Base-by-base conservation (phyloP, 2,888 invertebrate genomes). In the Oasisia sp. region DNA sequence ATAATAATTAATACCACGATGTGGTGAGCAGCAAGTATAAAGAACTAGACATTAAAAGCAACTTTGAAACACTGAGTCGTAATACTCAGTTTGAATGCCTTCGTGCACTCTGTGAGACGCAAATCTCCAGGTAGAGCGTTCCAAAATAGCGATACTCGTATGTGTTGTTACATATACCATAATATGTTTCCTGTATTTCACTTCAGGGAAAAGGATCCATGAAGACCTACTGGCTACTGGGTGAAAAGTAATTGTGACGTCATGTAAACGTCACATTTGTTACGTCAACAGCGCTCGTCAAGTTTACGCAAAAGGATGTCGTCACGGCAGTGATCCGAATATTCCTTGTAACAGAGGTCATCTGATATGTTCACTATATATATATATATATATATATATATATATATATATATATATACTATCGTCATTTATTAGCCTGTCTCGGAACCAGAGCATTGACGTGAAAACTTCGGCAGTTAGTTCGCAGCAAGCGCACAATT, bases 201-300 rank as follows among this genome's bases (percentile, higher is more conserved):
- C 56, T 56, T 11, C 27, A 74, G 74, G 74, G 74, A 27, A 74
- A 74, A 74, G 74, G 74, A n/a, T n/a, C 74, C 74, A 74, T 74
- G 74, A 74, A 74, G 74, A 74, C 74, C 19, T 74, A 74, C n/a
- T 74, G 74, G 74, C n/a, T 74, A 74, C 74, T 74, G 19, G 74
- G 74, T 7, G 74, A 74, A 74, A 74, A 74, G 74, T 74, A n/a
- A 19, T 4, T 74, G 74, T 74, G 74, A 5, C 74, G 74, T 74
- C 74, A 74, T 74, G 19, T 27, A 14, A 7, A n/a, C 74, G 74
- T 74, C 74, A 74, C 74, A 19, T 74, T 3, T 27, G 27, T 74
- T 0, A n/a, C 19, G 74, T 0, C 74, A 74, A 74, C n/a, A 27
- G 74, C 74, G 27, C 74, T 27, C 27, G 7, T 9, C 74, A 74